Base-by-base conservation (phyloP, 2,888 invertebrate genomes). In the Epinotia nisella region DNA sequence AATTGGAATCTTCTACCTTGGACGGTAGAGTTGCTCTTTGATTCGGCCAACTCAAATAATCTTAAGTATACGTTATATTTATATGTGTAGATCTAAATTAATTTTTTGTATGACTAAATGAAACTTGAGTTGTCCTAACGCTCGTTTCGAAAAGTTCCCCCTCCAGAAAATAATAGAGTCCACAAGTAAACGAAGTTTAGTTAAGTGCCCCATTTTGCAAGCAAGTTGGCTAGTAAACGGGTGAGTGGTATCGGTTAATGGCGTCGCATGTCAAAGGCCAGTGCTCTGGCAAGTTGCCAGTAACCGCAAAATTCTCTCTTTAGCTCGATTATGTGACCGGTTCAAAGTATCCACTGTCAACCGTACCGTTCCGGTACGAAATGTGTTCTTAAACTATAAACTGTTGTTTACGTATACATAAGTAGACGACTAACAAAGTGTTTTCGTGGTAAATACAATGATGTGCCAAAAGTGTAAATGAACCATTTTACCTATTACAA, bases 171-270 rank as follows among this genome's bases (percentile, higher is more conserved):
- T 58, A 13, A 58, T 62, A 4, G n/a, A 70, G 64, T 51, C 35
- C 55, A 55, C 29, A 49, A 58, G 62, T 70, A 64, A 41, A 41
- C 21, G 35, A n/a, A 69, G 60, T 60, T 69, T 51, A 58, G 64
- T 58, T 70, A 59, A 70, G 70, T 70, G 70, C 49, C 58, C 70
- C 49, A 70, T 70, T 70, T 45, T 56, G 64, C 64, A 70, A 58
- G 70, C 64, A 56, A 49, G 58, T 35, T 58, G 56, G 70, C 70
- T 49, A 70, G 70, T 56, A 41, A 55, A 53, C 55, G 70, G 29
- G 55, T 45, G 62, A 56, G 61, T 61, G 35, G 45, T 21, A 17
- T 21, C 39, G 49, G 56, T 19, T 59, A 70, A 64, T 65, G 39
- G 64, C n/a, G 62, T 62, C 64, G 39, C 64, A 35, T 64, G 39